Percentiles rank a stretch among this genome's conserved stretches.
phyloP scores from a whole-genome alignment of 2,888 invertebrate species.

The Craniophora ligustri region DNA sequence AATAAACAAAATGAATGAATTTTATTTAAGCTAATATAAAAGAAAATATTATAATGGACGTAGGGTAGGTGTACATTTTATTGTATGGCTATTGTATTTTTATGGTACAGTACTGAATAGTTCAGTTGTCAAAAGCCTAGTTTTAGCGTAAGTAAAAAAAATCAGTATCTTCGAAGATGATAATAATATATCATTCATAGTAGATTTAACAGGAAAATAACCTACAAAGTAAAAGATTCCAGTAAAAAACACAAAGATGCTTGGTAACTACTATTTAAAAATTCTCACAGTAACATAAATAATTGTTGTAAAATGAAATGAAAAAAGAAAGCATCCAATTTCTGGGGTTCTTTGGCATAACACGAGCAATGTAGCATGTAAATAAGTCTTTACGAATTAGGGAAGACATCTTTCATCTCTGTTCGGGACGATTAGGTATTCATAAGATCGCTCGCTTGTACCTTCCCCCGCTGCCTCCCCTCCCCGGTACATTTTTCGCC shows the following conservation, averaged over 20 bases:
- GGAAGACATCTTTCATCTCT: constrained; percentile 79
- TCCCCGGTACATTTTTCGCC: constrained; percentile 63
- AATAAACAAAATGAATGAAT: no score
- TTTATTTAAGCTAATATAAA: no score
- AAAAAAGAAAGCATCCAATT: constrained; percentile 36
- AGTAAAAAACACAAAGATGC: constrained; percentile 5
- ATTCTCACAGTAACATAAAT: constrained; percentile 27
- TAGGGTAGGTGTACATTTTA: no score
- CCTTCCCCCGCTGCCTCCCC: constrained; percentile 59
- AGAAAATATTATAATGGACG: no score
- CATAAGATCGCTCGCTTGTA: constrained; percentile 72
- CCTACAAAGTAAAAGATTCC: constrained; percentile 16
- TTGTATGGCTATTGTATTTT: no score
- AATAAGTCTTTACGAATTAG: constrained; percentile 80
- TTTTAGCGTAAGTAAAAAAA: no score
- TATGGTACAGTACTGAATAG: no score
- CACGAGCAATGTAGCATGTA: constrained; percentile 67
- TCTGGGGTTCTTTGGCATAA: constrained; percentile 57
- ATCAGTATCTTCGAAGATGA: constrained; percentile 16
- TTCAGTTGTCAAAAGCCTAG: no score
- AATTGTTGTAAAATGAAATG: constrained; percentile 33
- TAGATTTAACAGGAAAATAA: constrained; percentile 20
- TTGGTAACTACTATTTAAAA: constrained; percentile 16
- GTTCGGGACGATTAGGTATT: constrained; percentile 81
- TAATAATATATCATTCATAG: constrained; percentile 11